Percentiles rank a stretch among this genome's conserved stretches.
phyloP scores from a whole-genome alignment of 2,888 invertebrate species.

The Rotaria sp. region DNA sequence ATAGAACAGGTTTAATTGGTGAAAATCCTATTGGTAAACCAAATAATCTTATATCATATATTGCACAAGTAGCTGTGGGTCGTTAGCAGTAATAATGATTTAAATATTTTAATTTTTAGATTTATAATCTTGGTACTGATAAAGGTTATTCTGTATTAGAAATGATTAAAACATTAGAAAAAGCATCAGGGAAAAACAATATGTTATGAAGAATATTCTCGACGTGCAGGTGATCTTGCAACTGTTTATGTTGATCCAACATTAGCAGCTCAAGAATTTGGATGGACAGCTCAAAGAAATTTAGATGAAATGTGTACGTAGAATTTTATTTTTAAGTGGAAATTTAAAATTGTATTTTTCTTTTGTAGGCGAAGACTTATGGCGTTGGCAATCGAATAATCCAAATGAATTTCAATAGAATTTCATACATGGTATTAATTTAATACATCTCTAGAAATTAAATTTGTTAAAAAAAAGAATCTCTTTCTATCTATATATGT shows the following conservation, averaged over 20 bases:
- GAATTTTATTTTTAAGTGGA: background rate
- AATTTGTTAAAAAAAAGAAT: background rate
- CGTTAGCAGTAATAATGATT: conserved; percentile 53
- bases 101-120: conserved; percentile 59
- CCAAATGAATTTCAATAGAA: conserved; percentile 66
- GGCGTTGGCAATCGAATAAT: conserved; percentile 88
- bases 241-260: conserved; percentile 80
- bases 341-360: conserved; percentile 40
- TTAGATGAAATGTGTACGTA: conserved; percentile 81
- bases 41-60: conserved; percentile 89
- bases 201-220: conserved; percentile 57
- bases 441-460: background rate
- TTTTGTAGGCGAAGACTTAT: conserved; percentile 72
- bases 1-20: conserved; percentile 81
- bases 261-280: conserved; percentile 72
- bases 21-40: conserved; percentile 90
- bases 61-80: conserved; percentile 84
- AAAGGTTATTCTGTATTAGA: conserved; percentile 79
- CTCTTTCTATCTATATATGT: too few species aligned
- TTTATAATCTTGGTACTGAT: conserved; percentile 89
- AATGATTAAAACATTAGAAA: conserved; percentile 77
- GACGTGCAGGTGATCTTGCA: conserved; percentile 79
- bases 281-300: conserved; percentile 72
- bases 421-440: background rate
- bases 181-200: conserved; percentile 66